These are phyloP conservation scores for Serinus canaria DNA, from an alignment of 2,113 vertebrate species.

Conservation along the genomic window DNA sequence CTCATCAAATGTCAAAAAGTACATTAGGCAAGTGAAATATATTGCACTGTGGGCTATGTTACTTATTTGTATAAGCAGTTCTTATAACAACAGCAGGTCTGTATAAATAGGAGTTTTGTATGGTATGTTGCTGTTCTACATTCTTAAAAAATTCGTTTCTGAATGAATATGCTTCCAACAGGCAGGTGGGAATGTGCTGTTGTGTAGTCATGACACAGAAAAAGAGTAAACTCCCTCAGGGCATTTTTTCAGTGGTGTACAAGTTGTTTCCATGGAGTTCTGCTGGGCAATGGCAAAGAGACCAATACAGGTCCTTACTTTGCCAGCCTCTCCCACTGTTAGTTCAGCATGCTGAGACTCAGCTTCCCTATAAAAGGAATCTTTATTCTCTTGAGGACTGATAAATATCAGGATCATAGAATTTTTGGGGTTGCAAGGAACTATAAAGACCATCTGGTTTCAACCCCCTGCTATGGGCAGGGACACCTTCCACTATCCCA, in stretches of 20 bases:
- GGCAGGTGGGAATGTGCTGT: not conserved
- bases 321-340: not conserved
- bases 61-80: constrained; percentile 41
- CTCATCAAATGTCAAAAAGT: constrained; percentile 46
- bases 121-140: not conserved
- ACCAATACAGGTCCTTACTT: not conserved
- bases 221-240: not conserved
- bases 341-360: not conserved
- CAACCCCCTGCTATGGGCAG: fast-evolving
- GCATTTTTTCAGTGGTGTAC: not conserved
- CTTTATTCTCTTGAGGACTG: not conserved
- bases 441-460: fast-evolving
- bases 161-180: constrained; percentile 1
- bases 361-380: not conserved
- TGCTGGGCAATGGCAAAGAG: not conserved
- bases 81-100: not conserved
- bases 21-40: constrained; percentile 29
- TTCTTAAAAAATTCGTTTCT: not conserved
- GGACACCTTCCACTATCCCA: fast-evolving
- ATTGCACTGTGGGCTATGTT: not conserved
- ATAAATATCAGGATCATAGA: not conserved
- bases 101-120: not conserved
- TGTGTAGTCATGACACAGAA: not conserved
- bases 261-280: not conserved
- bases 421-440: not conserved